Base-by-base conservation (phyloP, 2,888 invertebrate species). In the Phyllotreta cruciferae region DNA sequence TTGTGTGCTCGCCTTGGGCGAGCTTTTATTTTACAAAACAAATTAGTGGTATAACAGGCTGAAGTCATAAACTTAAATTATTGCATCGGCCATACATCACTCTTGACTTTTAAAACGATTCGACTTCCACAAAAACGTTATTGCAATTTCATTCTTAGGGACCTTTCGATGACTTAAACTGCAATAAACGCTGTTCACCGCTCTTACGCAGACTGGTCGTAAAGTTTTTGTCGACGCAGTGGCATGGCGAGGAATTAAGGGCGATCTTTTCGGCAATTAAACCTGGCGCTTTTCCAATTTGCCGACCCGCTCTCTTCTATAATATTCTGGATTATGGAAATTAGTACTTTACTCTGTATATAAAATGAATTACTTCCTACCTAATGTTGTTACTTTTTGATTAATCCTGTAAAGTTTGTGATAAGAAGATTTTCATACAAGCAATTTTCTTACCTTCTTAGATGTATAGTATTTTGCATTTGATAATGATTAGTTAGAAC, bases 71-170 rank as follows among this genome's bases (percentile, higher is more conserved):
- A 75, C 68, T 68, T 66, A 71, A 75, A 74, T 75, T 74, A 75
- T 72, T 70, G 68, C 74, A 66, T 62, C 66, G 66, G 63, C 73
- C 72, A 71, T 76, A 73, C 75, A 76, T 76, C 75, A 76, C 71
- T 62, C 57, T 56, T 70, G 76, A 75, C 75, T 70, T 75, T 76
- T 74, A 75, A 73, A 73, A 66, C 74, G 72, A 73, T 71, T 71
- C 72, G 62, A 68, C 69, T 68, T 68, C 67, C 63, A 70, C 68
- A 73, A 74, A 73, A 74, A 74, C 70, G 68, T 66, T 64, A 73
- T 74, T 71, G 71, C 73, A 72, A 71, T 74, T 72, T 70, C 73
- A 72, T 74, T 71, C 72, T 68, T 49, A 65, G 67, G 69, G 67
- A 70, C 70, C 69, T 69, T 70, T 66, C 71, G 73, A 74, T 73